Base-by-base conservation (phyloP, 2,113 vertebrate species). In the Heloderma charlesbogerti region DNA sequence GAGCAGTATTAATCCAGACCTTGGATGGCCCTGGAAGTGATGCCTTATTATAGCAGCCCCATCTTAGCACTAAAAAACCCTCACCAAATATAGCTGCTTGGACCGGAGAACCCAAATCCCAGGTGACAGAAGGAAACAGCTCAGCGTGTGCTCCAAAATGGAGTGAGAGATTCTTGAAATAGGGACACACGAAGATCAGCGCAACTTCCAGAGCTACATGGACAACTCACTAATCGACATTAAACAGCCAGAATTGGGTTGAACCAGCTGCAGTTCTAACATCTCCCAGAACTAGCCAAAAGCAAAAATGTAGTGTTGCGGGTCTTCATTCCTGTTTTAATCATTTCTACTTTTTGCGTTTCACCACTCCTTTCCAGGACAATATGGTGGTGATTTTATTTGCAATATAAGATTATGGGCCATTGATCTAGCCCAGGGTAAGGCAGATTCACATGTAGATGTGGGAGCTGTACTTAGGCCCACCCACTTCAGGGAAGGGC, bases 111-210 rank as follows among this genome's bases (percentile, higher is more conserved):
- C 10, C 79, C 79, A 43, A 0, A n/a, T 69, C 45, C 75, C 43
- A 48, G 63, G 72, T 34, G n/a, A 60, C 37, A 89, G 72, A 84
- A 84, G 54, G 54, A 84, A 86, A 94, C 71, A 79, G 86, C 8
- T 22, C 31, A 57, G 31, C 66, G 57, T 74, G 25, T 60, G 54
- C 29, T 89, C 31, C 25, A 45, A 71, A 80, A 84, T 12, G 4
- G 22, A 87, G 84, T 18, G 4, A 15, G 60, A 67, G 51, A 40
- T 37, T 31, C 78, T 66, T 89, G 27, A 37, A 15, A 79, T 43
- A 60, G 18, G 12, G 86, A 57, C 12, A 48, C 12, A 3, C 16
- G 27, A 2, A 10, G 22, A n/a, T 51, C 63, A 69, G 43, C 34
- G 31, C 31, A 31, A 37, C 4, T 45, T 75, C 83, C 45, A 72